These are phyloP conservation scores for Lasaia peninsularis DNA, from an alignment of 1,140 invertebrate species.

Conservation along the genomic window DNA sequence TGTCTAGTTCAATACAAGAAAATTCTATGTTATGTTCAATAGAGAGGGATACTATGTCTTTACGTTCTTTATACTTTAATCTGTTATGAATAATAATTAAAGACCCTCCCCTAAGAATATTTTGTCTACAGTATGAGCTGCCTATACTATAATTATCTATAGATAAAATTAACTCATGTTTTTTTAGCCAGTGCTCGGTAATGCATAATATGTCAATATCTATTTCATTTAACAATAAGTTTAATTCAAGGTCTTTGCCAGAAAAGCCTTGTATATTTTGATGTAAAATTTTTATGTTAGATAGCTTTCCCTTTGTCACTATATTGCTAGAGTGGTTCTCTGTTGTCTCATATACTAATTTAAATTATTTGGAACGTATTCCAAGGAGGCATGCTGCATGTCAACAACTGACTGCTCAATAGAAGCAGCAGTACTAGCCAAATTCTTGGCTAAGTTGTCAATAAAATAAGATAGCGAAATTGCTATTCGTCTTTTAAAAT, in stretches of 20 bases:
- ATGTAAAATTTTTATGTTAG: background rate
- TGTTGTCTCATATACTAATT: too few relatives aligned
- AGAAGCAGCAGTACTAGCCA: too few relatives aligned
- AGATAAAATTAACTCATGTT: background rate
- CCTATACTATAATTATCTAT: background rate
- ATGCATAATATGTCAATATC: background rate
- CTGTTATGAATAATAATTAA: background rate
- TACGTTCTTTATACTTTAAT: background rate
- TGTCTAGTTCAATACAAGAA: too few relatives aligned
- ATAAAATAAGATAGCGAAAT: too few relatives aligned
- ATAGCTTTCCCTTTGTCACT: background rate
- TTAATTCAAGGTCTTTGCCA: background rate
- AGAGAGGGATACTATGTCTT: too few relatives aligned
- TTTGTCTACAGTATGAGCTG: background rate
- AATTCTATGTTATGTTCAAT: too few relatives aligned
- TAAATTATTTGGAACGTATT: too few relatives aligned
- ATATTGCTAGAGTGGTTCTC: too few relatives aligned
- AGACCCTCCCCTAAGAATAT: background rate
- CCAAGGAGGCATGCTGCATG: too few relatives aligned
- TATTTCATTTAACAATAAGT: background rate
- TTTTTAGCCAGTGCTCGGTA: background rate
- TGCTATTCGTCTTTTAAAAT: too few relatives aligned
- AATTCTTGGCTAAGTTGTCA: too few relatives aligned
- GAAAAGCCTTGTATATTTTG: background rate
- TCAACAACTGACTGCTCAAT: too few relatives aligned